phyloP scores from a whole-genome alignment of 2,888 invertebrate species.

The Sphinx pinastri region DNA sequence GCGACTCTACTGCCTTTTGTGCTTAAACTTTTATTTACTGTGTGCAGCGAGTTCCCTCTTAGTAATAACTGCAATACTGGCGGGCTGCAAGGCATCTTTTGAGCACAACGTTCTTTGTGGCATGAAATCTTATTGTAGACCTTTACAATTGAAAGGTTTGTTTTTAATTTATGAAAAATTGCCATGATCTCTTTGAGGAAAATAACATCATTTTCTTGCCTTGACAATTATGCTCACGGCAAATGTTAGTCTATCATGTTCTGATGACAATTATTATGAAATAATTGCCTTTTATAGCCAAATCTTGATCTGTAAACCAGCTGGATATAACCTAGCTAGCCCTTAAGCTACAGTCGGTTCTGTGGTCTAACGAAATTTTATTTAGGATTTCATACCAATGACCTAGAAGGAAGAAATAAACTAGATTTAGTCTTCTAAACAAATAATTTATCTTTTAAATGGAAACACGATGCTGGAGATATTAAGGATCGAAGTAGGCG shows the following conservation, averaged over 20 bases:
- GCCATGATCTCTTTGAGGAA: neutral
- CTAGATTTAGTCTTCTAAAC: too few relatives aligned
- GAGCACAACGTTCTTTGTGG: constrained; percentile 12
- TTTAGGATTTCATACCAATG: too few relatives aligned
- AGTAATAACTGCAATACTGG: constrained; percentile 14
- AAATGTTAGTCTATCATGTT: neutral
- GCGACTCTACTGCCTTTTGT: constrained; percentile 31
- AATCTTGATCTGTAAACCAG: too few relatives aligned
- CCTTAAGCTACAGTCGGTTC: too few relatives aligned
- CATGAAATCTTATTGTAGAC: constrained; percentile 17
- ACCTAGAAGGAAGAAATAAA: too few relatives aligned
- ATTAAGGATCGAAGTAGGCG: too few relatives aligned
- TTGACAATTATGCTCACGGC: neutral
- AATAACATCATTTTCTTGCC: neutral
- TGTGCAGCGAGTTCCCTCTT: constrained; percentile 2
- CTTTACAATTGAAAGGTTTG: constrained; percentile 11
- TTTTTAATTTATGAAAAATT: constrained; percentile 14
- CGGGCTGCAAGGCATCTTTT: constrained; percentile 1
- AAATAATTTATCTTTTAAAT: too few relatives aligned
- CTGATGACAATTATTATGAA: neutral
- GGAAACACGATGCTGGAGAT: too few relatives aligned
- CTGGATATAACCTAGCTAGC: too few relatives aligned
- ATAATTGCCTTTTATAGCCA: too few relatives aligned
- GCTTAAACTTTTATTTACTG: constrained; percentile 15
- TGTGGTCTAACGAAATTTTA: too few relatives aligned